phyloP scores from a whole-genome alignment of 2,113 vertebrate genomes.

The Odontesthes bonariensis region DNA sequence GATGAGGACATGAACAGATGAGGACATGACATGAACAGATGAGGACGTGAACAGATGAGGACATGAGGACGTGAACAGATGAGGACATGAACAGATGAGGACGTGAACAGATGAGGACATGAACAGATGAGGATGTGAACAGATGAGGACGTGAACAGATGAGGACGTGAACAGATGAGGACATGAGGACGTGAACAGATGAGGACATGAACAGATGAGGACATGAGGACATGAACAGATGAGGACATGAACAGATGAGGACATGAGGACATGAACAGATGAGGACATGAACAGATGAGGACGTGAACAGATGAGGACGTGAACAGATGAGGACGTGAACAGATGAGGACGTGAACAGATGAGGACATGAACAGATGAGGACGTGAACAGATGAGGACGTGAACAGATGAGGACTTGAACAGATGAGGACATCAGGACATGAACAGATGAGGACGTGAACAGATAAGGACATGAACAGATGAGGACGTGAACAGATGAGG shows the following conservation, averaged over 20 bases:
- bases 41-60: background rate
- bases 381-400: background rate
- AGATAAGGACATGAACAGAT: background rate
- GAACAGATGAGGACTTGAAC: background rate
- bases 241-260: too few species aligned
- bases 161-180: background rate
- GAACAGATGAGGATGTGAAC: too few species aligned
- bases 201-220: too few species aligned
- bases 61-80: background rate
- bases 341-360: too few species aligned
- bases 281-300: too few species aligned
- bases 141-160: background rate
- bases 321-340: background rate
- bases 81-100: too few species aligned
- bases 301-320: background rate
- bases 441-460: background rate
- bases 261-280: background rate
- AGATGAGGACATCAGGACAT: background rate
- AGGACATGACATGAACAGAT: too few species aligned
- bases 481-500: too few species aligned
- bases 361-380: background rate
- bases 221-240: background rate
- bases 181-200: background rate
- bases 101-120: background rate
- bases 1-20: background rate